phyloP scores from a whole-genome alignment of 2,888 invertebrate species.

The Sipha maydis region DNA sequence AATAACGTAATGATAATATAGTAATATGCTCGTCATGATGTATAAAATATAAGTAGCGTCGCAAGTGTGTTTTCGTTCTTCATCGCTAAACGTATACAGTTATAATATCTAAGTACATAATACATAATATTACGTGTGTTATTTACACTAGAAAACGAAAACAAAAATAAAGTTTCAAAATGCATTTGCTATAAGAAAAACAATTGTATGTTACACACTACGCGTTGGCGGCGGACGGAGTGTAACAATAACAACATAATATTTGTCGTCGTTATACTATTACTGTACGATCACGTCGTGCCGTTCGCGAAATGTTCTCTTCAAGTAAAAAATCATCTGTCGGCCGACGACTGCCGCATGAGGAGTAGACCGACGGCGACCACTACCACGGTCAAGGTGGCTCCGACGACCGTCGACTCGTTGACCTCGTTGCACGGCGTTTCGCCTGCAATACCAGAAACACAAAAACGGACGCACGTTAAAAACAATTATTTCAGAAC shows the following conservation, averaged over 20 bases:
- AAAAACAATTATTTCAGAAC: background rate
- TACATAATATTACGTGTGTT: background rate
- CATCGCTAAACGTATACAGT: background rate
- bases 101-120: background rate
- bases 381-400: constrained; percentile 43
- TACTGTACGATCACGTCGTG: background rate
- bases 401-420: constrained; percentile 15
- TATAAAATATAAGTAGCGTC: constrained; percentile 1
- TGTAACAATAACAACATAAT: background rate
- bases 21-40: background rate
- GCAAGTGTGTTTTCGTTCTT: background rate
- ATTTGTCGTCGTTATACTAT: background rate
- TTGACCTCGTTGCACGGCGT: constrained; percentile 54
- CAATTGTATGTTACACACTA: background rate
- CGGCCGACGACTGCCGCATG: background rate
- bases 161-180: constrained; percentile 24
- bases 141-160: constrained; percentile 40
- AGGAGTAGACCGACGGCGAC: constrained; percentile 34
- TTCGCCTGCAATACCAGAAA: constrained; percentile 19
- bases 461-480: background rate
- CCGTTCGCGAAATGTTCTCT: background rate
- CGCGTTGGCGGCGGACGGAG: background rate
- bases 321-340: constrained; percentile 44
- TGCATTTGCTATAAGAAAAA: constrained; percentile 50
- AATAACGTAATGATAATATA: background rate